phyloP scores from a whole-genome alignment of 2,113 vertebrate species.

The Platichthys stellatus region DNA sequence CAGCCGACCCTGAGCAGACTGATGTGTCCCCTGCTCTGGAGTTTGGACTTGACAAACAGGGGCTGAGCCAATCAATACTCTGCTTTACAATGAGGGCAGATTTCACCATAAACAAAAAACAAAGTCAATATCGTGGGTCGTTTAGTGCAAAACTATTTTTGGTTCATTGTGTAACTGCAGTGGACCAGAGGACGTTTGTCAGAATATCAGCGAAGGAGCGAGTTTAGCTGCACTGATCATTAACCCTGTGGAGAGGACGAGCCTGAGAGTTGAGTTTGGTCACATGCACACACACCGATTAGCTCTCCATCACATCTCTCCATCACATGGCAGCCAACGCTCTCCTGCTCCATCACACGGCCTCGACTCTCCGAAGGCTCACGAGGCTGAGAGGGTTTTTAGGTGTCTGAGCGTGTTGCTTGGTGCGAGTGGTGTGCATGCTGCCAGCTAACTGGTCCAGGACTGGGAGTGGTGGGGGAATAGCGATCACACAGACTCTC shows the following conservation, averaged over 20 bases:
- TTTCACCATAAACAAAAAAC: neutral
- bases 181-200: neutral
- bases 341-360: too few relatives aligned
- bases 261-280: conserved; percentile 13
- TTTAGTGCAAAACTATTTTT: neutral
- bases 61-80: neutral
- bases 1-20: conserved; percentile 21
- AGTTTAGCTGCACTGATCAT: conserved; percentile 16
- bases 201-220: conserved; percentile 25
- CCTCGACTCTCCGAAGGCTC: too few relatives aligned
- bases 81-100: neutral
- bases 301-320: too few relatives aligned
- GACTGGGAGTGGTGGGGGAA: conserved; percentile 5
- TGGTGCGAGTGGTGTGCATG: neutral
- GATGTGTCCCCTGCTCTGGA: neutral
- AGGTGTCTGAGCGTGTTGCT: neutral
- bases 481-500: conserved; percentile 37
- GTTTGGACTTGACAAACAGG: neutral
- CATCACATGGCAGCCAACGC: neutral
- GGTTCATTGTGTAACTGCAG: too few relatives aligned
- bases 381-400: neutral
- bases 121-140: neutral
- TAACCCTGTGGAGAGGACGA: neutral
- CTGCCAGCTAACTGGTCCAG: conserved; percentile 6
- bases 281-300: neutral